phyloP scores from a whole-genome alignment of 2,113 vertebrate genomes.

The Phoxinus phoxinus region DNA sequence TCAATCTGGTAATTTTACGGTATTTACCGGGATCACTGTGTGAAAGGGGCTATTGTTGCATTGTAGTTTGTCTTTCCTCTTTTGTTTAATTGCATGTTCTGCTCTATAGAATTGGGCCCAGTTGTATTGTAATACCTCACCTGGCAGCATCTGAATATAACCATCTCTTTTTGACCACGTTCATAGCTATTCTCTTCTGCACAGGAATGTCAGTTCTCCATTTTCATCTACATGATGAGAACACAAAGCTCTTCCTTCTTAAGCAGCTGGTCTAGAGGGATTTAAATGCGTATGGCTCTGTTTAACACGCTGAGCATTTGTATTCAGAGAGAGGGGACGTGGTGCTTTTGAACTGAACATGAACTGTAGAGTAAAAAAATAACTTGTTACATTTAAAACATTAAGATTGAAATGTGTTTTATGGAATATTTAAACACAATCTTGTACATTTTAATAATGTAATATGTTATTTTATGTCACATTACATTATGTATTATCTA shows the following conservation, averaged over 20 bases:
- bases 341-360: slow-evolving; percentile 37
- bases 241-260: slow-evolving; percentile 41
- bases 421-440: not conserved
- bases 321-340: slow-evolving; percentile 32
- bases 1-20: too few species aligned
- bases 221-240: slow-evolving; percentile 47
- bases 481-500: too few species aligned
- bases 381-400: not conserved
- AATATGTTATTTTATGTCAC: too few species aligned
- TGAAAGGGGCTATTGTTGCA: not conserved
- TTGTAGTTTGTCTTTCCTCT: not conserved
- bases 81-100: slow-evolving; percentile 8
- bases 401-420: not conserved
- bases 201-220: slow-evolving; percentile 46
- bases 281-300: slow-evolving; percentile 29
- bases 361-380: not conserved
- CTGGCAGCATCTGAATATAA: slow-evolving; percentile 17
- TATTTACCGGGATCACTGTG: too few species aligned
- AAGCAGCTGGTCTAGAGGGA: slow-evolving; percentile 49
- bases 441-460: not conserved
- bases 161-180: slow-evolving; percentile 32
- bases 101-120: not conserved
- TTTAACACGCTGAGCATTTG: slow-evolving; percentile 33
- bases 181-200: slow-evolving; percentile 30
- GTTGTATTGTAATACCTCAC: slow-evolving; percentile 31